phyloP scores from a whole-genome alignment of 1,140 invertebrate species.

The Cydia amplana region DNA sequence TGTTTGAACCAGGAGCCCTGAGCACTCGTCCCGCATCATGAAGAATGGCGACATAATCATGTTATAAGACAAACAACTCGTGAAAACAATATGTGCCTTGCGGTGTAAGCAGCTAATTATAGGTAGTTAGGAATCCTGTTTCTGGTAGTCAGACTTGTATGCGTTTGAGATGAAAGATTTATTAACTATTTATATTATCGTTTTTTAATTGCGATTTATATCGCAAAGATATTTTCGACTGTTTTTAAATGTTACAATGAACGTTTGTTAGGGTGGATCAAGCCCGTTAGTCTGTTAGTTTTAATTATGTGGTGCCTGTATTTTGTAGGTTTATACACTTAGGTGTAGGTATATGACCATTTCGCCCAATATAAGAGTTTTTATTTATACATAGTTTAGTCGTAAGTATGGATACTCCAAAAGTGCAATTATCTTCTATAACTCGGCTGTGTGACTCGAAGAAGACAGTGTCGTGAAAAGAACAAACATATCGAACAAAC shows the following conservation, averaged over 20 bases:
- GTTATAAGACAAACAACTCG: slow-evolving; percentile 45
- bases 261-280: slow-evolving; percentile 1
- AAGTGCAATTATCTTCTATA: slow-evolving; percentile 28
- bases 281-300: slow-evolving; percentile 20
- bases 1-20: slow-evolving; percentile 58
- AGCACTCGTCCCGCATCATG: slow-evolving; percentile 49
- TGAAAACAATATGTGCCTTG: neutral
- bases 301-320: slow-evolving; percentile 41
- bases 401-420: slow-evolving; percentile 25
- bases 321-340: slow-evolving; percentile 43
- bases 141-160: slow-evolving; percentile 5
- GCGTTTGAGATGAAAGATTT: neutral
- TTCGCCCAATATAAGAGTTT: slow-evolving; percentile 41
- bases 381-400: slow-evolving; percentile 31
- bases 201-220: neutral
- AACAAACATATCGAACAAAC: slow-evolving; percentile 8
- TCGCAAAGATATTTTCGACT: slow-evolving; percentile 26
- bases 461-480: slow-evolving; percentile 7
- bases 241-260: slow-evolving; percentile 21
- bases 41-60: slow-evolving; percentile 58
- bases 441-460: slow-evolving; percentile 38
- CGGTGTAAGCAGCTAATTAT: slow-evolving; percentile 10
- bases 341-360: slow-evolving; percentile 45
- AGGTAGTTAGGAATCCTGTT: neutral
- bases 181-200: slow-evolving; percentile 18